phyloP scores from a whole-genome alignment of 35 echinoderm and acorn worm species.

The Diadema setosum region DNA sequence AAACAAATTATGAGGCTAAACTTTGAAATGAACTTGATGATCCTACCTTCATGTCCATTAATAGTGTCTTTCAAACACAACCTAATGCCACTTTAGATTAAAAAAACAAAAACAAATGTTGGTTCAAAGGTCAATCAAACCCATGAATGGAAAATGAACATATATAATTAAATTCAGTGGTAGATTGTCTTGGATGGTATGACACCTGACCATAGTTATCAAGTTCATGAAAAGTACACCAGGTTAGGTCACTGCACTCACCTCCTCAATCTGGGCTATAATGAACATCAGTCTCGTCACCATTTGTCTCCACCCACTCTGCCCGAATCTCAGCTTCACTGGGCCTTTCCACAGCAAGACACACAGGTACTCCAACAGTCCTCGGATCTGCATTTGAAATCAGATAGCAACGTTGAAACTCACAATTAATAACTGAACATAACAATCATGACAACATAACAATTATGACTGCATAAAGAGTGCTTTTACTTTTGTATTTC shows the following conservation, averaged over 20 bases:
- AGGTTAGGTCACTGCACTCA: not conserved
- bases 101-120: not conserved
- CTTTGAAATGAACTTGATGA: too few relatives aligned
- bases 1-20: too few relatives aligned
- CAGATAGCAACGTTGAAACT: not conserved
- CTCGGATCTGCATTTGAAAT: not conserved
- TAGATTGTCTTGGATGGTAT: not conserved
- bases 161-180: not conserved
- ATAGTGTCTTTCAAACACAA: too few relatives aligned
- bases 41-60: too few relatives aligned
- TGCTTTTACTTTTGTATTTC: not conserved
- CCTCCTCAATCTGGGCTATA: not conserved
- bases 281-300: constrained; percentile 1
- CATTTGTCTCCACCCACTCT: not conserved
- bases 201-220: not conserved
- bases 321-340: not conserved
- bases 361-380: not conserved
- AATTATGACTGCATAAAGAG: not conserved
- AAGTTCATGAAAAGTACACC: not conserved
- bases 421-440: not conserved
- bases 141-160: not conserved
- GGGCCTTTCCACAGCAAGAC: not conserved
- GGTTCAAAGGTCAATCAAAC: not conserved
- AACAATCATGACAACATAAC: not conserved
- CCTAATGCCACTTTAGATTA: not conserved